A percentile compares a stretch with the other conserved stretches of the same genome.
These are phyloP conservation scores for Hyperoplus immaculatus DNA, from an alignment of 2,797 vertebrate genomes.

Conservation along the genomic window DNA sequence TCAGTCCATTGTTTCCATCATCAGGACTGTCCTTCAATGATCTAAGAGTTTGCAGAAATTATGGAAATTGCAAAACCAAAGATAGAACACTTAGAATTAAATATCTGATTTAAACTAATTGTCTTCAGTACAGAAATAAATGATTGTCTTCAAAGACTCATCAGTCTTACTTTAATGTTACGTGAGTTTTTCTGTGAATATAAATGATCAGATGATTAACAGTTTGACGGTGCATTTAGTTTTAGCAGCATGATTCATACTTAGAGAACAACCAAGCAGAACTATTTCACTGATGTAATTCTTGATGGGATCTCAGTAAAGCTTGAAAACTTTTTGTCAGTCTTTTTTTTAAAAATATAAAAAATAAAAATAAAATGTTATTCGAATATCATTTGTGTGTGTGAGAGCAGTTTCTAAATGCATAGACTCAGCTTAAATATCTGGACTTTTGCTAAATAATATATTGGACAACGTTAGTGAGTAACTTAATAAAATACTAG, in stretches of 20 bases:
- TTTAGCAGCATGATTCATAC: neutral
- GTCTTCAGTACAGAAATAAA: slow-evolving; percentile 4
- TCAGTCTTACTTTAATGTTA: neutral
- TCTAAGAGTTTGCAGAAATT: neutral
- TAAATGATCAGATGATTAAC: too few relatives aligned
- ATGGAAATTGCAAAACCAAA: neutral
- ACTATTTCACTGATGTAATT: neutral
- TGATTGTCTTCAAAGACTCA: neutral
- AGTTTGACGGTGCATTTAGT: neutral
- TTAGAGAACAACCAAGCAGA: too few relatives aligned
- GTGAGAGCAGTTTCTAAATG: neutral
- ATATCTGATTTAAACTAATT: slow-evolving; percentile 12
- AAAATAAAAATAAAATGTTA: too few relatives aligned
- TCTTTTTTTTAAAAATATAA: too few relatives aligned
- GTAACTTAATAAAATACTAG: neutral
- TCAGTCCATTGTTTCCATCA: slow-evolving; percentile 4
- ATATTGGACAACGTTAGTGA: neutral
- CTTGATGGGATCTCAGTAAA: neutral
- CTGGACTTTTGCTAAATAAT: neutral
- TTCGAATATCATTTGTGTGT: too few relatives aligned
- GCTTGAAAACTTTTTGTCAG: neutral
- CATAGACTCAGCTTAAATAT: too few relatives aligned
- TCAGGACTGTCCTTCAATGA: neutral
- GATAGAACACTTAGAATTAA: slow-evolving; percentile 2
- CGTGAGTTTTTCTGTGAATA: neutral